A percentile compares a stretch with the other conserved stretches of the same genome.
These are phyloP conservation scores for Drosophila setifemur DNA, from an alignment of 1,140 invertebrate genomes.

Conservation along the genomic window DNA sequence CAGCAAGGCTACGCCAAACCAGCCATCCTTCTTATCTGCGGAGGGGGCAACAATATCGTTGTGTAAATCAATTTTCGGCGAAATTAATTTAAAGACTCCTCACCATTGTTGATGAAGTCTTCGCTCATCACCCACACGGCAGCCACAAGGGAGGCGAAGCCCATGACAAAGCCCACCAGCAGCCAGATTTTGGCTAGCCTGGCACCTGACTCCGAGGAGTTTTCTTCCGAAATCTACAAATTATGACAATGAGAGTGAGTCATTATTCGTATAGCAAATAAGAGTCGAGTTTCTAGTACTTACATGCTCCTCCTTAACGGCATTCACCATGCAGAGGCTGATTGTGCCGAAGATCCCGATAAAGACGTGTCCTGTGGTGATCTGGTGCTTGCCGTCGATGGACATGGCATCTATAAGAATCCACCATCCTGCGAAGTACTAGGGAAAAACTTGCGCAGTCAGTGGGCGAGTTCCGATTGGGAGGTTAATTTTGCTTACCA, in stretches of 20 bases:
- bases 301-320: constrained; percentile 97
- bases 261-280: constrained; percentile 29
- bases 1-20: constrained; percentile 95
- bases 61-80: background rate
- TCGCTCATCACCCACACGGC: constrained; percentile 98
- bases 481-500: constrained; percentile 85
- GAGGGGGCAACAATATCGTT: background rate
- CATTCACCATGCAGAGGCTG: constrained; percentile 98
- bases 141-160: constrained; percentile 97
- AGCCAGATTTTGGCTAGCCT: constrained; percentile 96
- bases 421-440: constrained; percentile 99
- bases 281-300: constrained; percentile 5
- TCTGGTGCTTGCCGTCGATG: constrained; percentile 85
- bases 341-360: constrained; percentile 97
- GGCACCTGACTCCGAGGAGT: constrained; percentile 85
- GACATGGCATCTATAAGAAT: constrained; percentile 97
- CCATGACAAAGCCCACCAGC: constrained; percentile 97
- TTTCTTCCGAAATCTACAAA: constrained; percentile 72
- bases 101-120: constrained; percentile 84
- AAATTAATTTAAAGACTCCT: background rate
- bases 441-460: constrained; percentile 3
- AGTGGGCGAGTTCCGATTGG: background rate
- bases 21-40: constrained; percentile 83
- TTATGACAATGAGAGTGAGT: constrained; percentile 48
- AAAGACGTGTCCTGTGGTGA: constrained; percentile 92